phyloP scores from a whole-genome alignment of 2,113 vertebrate species.

The Scatophagus argus region DNA sequence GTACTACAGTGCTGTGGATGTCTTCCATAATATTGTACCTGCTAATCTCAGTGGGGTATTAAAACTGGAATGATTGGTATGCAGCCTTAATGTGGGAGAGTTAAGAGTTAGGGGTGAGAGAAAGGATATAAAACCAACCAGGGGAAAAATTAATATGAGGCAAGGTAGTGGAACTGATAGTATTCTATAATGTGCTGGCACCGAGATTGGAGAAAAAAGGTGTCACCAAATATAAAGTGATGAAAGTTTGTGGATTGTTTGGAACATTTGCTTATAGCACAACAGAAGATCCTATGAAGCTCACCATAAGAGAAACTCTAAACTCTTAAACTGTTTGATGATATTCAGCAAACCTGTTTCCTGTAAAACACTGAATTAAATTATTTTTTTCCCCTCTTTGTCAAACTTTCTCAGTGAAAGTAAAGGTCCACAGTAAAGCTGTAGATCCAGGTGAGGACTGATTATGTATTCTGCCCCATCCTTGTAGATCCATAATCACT shows the following conservation, averaged over 20 bases:
- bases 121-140: constrained; percentile 83
- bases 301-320: constrained; percentile 25
- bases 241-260: constrained; percentile 67
- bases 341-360: constrained; percentile 24
- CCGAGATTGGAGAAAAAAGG: constrained; percentile 70
- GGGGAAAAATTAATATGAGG: constrained; percentile 83
- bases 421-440: constrained; percentile 48
- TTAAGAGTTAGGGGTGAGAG: constrained; percentile 75
- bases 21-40: constrained; percentile 77
- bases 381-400: constrained; percentile 1
- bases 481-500: constrained; percentile 86
- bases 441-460: constrained; percentile 59
- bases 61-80: constrained; percentile 80
- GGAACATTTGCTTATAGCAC: constrained; percentile 43
- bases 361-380: constrained; percentile 19
- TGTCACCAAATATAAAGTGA: constrained; percentile 68
- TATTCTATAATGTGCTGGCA: constrained; percentile 79
- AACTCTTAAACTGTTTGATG: constrained; percentile 14
- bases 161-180: constrained; percentile 85
- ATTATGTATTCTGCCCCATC: constrained; percentile 76
- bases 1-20: constrained; percentile 52
- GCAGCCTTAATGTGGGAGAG: constrained; percentile 78
- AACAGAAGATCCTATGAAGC: constrained; percentile 41
- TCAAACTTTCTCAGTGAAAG: constrained; percentile 26
- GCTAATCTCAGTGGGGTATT: constrained; percentile 78